phyloP scores from a whole-genome alignment of 1,140 invertebrate genomes.

The Philotrypesis tridentata region DNA sequence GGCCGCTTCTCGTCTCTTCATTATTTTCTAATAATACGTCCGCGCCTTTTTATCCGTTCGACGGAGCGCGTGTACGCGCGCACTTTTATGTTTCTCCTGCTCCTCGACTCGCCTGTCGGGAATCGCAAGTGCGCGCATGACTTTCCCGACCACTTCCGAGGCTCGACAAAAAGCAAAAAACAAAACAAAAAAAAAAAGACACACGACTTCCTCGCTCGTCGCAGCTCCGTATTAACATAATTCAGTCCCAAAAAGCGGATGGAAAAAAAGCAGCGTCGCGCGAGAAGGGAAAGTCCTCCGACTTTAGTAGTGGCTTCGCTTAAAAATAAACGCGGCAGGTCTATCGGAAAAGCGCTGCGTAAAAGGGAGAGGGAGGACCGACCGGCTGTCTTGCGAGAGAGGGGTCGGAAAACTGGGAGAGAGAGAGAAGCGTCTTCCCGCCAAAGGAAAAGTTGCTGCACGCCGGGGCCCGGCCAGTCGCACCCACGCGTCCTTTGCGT shows the following conservation, averaged over 20 bases:
- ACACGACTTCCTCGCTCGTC: background rate
- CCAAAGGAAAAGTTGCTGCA: constrained; percentile 49
- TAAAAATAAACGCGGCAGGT: constrained; percentile 13
- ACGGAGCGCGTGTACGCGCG: too few species aligned
- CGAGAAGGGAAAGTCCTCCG: background rate
- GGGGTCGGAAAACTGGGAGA: background rate
- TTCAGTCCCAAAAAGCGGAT: background rate
- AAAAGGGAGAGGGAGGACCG: constrained; percentile 22
- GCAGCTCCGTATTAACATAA: background rate
- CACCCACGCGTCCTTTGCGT: constrained; percentile 55
- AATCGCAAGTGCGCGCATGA: too few species aligned
- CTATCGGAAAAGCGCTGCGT: constrained; percentile 31
- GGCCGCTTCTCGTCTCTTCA: too few species aligned
- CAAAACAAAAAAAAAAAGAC: background rate
- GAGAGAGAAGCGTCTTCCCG: constrained; percentile 46
- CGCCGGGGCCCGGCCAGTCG: constrained; percentile 53
- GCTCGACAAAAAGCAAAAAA: background rate
- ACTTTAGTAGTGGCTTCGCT: background rate
- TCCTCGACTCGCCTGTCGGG: too few species aligned
- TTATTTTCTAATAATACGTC: too few species aligned
- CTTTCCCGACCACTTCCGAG: too few species aligned
- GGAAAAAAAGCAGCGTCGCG: background rate
- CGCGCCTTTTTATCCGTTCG: too few species aligned
- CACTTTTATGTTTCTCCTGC: too few species aligned
- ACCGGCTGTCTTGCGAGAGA: constrained; percentile 26